These are phyloP conservation scores for Euura saliciscinereae DNA, from an alignment of 1,140 invertebrate genomes.

Conservation along the genomic window DNA sequence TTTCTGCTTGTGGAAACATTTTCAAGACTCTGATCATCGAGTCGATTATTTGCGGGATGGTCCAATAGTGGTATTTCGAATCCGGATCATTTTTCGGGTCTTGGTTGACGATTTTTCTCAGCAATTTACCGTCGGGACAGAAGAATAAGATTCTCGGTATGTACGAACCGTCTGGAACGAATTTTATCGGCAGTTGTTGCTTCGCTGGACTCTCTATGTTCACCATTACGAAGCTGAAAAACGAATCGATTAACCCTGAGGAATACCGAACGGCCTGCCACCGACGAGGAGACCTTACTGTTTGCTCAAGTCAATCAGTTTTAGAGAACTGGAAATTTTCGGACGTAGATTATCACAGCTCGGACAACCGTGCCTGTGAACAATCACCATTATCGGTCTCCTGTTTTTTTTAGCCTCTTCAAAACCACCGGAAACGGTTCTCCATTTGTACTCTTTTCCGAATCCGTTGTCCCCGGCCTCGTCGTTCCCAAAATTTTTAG, in stretches of 20 bases:
- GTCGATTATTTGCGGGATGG: conserved; percentile 37
- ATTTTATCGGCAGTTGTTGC: conserved; percentile 27
- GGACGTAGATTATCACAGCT: conserved; percentile 37
- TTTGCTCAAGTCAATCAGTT: conserved; percentile 41
- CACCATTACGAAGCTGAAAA: conserved; percentile 44
- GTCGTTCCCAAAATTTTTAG: neutral
- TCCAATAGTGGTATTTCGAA: conserved; percentile 43
- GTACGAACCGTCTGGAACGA: conserved; percentile 46
- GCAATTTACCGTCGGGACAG: conserved; percentile 40
- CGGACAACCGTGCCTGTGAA: conserved; percentile 40
- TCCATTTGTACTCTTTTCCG: conserved; percentile 39
- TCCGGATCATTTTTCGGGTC: conserved; percentile 31
- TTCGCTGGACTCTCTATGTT: conserved; percentile 36
- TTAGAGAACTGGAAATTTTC: conserved; percentile 39
- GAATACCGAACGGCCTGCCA: neutral
- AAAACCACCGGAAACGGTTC: conserved; percentile 34
- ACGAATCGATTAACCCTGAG: conserved; percentile 17
- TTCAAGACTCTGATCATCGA: conserved; percentile 43
- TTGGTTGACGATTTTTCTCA: conserved; percentile 41
- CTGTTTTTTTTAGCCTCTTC: conserved; percentile 28
- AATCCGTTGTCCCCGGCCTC: conserved; percentile 29
- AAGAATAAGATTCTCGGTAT: conserved; percentile 52
- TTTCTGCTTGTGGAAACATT: conserved; percentile 2
- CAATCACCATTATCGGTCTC: conserved; percentile 44
- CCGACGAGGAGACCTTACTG: conserved; percentile 30